Percentiles rank a stretch among this genome's conserved stretches.
These are phyloP conservation scores for Echinops telfairi DNA, from an alignment of 2,113 vertebrate genomes.

Conservation along the genomic window DNA sequence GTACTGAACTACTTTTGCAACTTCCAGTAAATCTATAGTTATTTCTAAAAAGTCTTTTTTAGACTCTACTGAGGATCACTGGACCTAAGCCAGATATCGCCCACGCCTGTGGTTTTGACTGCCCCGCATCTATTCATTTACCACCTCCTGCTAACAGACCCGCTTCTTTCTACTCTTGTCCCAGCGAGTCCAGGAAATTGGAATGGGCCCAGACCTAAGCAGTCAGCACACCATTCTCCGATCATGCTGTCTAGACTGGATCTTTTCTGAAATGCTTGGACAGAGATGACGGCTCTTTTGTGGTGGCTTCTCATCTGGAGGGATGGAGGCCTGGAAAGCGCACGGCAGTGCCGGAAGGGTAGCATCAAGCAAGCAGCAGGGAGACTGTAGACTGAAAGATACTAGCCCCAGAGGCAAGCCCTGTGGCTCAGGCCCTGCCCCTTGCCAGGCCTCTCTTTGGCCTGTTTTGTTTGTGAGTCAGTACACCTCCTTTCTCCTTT, in stretches of 20 bases:
- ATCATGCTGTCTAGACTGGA: background rate
- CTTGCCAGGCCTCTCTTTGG: background rate
- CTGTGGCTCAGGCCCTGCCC: background rate
- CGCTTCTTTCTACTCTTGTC: background rate
- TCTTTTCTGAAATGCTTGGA: background rate
- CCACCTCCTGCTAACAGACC: background rate
- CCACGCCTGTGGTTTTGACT: background rate
- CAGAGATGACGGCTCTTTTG: background rate
- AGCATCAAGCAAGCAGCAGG: background rate
- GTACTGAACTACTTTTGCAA: background rate
- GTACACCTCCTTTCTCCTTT: background rate
- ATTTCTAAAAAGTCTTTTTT: background rate
- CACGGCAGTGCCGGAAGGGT: rapidly evolving
- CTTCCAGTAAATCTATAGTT: background rate
- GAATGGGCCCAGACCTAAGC: background rate
- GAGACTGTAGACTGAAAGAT: background rate
- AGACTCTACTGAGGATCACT: background rate
- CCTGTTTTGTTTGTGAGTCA: background rate
- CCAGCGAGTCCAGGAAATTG: background rate
- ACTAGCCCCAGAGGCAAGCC: background rate
- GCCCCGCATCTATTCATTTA: background rate
- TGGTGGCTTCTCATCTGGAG: background rate
- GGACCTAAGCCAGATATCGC: background rate
- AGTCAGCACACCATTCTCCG: background rate
- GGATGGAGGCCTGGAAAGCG: background rate